Conservation (phyloP, 2,797 vertebrate genomes). For the Zalophus californianus region DNA sequence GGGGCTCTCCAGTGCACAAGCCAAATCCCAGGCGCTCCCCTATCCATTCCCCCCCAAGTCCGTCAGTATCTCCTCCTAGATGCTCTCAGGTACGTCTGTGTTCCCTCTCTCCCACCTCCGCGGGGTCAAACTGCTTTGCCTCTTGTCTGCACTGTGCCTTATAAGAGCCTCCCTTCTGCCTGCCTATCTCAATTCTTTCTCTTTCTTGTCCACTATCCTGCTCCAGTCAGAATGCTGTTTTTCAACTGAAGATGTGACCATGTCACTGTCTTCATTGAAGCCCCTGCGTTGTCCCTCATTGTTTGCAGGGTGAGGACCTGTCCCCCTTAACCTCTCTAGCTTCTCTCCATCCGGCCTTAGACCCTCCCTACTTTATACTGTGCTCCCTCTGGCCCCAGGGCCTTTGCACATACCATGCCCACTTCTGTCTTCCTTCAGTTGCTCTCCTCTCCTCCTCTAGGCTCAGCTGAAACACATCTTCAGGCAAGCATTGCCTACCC, state of each 20-base stretch:
- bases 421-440: neutral
- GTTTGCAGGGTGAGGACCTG: neutral
- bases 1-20: neutral
- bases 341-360: neutral
- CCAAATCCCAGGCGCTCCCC: rapidly evolving
- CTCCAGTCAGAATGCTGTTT: neutral
- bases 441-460: neutral
- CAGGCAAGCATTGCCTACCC: neutral
- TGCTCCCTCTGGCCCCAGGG: neutral
- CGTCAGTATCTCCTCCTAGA: neutral
- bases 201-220: neutral
- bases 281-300: neutral
- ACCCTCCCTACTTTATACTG: neutral
- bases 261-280: neutral
- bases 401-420: neutral
- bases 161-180: neutral
- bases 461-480: neutral
- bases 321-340: neutral
- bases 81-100: rapidly evolving
- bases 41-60: rapidly evolving
- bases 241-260: neutral
- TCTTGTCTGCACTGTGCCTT: neutral
- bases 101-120: neutral
- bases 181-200: neutral
- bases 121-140: neutral